phyloP scores from a whole-genome alignment of 2,797 vertebrate species.

The Manis crassicaudata region DNA sequence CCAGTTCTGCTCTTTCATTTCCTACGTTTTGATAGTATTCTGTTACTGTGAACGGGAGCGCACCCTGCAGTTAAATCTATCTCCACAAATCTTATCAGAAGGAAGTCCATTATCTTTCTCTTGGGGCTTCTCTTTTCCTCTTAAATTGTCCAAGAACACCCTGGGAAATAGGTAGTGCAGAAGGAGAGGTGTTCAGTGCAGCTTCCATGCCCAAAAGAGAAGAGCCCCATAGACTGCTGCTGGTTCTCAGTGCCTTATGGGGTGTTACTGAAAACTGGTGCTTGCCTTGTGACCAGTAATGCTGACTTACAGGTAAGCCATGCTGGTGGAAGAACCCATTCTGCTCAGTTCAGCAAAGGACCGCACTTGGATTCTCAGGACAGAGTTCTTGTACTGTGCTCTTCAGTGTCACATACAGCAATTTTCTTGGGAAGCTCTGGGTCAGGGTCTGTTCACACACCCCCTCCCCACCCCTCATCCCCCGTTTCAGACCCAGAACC shows the following conservation, averaged over 20 bases:
- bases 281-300: not conserved
- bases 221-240: not conserved
- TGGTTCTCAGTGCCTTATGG: not conserved
- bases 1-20: not conserved
- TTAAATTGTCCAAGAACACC: not conserved
- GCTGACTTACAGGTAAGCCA: not conserved
- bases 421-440: conserved; percentile 20
- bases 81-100: not conserved
- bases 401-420: not conserved
- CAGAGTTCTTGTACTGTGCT: not conserved
- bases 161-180: not conserved
- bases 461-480: not conserved
- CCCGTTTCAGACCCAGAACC: not conserved
- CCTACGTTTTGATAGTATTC: not conserved
- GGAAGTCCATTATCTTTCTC: conserved; percentile 31
- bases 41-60: not conserved
- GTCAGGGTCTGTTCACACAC: not conserved
- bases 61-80: not conserved
- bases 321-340: not conserved
- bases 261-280: not conserved
- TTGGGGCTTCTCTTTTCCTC: conserved; percentile 19
- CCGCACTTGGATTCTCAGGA: not conserved
- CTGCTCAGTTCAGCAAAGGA: not conserved
- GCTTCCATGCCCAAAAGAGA: not conserved
- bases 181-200: not conserved